Conservation (phyloP, 2,888 invertebrate species). For the Rosalia funebris region DNA sequence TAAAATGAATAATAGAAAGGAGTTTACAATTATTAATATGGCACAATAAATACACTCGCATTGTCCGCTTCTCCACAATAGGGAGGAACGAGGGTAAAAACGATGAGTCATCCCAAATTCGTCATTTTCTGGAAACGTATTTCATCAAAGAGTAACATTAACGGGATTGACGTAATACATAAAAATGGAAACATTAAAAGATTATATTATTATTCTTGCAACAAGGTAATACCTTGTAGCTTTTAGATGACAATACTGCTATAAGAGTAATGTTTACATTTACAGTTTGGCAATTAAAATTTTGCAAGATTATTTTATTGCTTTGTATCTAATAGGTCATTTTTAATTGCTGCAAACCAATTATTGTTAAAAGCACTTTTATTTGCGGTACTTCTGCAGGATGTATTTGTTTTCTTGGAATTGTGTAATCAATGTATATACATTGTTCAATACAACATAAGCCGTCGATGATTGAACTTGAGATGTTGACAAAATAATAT, state of each 20-base stretch:
- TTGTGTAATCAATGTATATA: background rate
- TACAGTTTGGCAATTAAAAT: background rate
- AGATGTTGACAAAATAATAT: no score
- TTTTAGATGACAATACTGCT: no score
- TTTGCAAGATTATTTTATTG: background rate
- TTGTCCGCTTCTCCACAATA: background rate
- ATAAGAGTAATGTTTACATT: no score
- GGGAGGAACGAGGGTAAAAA: background rate
- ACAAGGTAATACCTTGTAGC: no score
- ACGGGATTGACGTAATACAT: no score
- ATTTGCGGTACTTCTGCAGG: background rate
- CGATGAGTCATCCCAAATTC: background rate
- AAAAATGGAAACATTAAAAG: no score
- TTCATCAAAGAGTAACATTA: no score
- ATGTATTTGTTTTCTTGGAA: background rate
- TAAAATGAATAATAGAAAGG: background rate
- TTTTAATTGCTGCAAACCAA: background rate
- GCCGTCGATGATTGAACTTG: no score
- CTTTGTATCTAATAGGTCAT: background rate
- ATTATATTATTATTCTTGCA: no score
- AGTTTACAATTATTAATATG: no score
- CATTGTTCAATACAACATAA: no score
- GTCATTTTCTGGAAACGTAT: background rate
- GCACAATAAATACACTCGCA: background rate
- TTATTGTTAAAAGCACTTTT: background rate